Percentiles rank a stretch among this genome's conserved stretches.
Conservation (phyloP, 1,140 invertebrate species). For the Macrobrachium nipponense region DNA sequence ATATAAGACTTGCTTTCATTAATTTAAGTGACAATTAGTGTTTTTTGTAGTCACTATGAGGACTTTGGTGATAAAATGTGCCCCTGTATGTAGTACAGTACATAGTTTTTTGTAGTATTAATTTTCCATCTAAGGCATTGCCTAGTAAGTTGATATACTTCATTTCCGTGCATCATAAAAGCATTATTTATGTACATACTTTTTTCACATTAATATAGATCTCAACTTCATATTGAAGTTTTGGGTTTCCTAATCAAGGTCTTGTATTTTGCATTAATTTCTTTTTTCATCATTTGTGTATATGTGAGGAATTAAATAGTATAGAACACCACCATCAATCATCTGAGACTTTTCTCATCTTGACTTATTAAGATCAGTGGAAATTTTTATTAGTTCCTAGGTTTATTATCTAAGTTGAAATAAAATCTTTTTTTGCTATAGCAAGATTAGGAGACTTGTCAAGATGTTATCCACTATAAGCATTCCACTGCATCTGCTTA, state of each 20-base stretch:
- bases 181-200: slow-evolving; percentile 51
- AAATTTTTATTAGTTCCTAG: not conserved
- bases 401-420: not conserved
- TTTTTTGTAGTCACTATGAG: slow-evolving; percentile 10
- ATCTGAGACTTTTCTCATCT: slow-evolving; percentile 6
- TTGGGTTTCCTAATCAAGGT: slow-evolving; percentile 39
- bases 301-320: not conserved
- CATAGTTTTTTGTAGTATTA: slow-evolving; percentile 4
- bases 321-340: not conserved
- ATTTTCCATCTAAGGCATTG: not conserved
- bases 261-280: slow-evolving; percentile 33
- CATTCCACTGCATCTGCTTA: slow-evolving; percentile 61
- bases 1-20: slow-evolving; percentile 3
- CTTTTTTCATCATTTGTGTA: slow-evolving; percentile 32
- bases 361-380: slow-evolving; percentile 24
- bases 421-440: slow-evolving; percentile 14
- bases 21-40: not conserved
- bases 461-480: slow-evolving; percentile 34
- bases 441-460: slow-evolving; percentile 26
- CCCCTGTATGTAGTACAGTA: slow-evolving; percentile 26
- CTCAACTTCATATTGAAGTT: slow-evolving; percentile 61
- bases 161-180: slow-evolving; percentile 46
- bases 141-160: not conserved
- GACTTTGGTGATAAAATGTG: slow-evolving; percentile 47
- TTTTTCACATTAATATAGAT: slow-evolving; percentile 39